Base-by-base conservation (phyloP, 2,797 vertebrate genomes). In the Enteromius radiatus region DNA sequence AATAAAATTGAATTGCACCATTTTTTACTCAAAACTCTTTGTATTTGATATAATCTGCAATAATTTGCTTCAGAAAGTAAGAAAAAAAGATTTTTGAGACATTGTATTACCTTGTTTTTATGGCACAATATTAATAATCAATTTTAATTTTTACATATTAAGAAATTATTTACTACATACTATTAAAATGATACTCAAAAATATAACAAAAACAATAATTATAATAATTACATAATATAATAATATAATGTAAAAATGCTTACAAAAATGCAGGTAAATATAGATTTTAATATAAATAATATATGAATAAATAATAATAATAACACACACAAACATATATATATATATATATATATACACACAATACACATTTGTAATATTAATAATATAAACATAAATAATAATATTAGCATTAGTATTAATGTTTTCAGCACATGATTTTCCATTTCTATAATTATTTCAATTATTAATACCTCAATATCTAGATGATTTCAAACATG, bases 1-100 rank as follows among this genome's bases (percentile, higher is more conserved):
- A 21, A 1, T 26, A 6, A 47, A 31, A 49, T 19, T 28, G 1
- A 1, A 9, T 15, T 28, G n/a, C 7, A 0, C 5, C 0, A 1
- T 21, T 45, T 43, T 69, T 17, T 19, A 61, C 26, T 17, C 10
- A 33, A 49, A 49, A 31, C 17, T 31, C 15, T 10, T 31, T 1
- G 1, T 23, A 1, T 41, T 23, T n/a, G 1, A 7, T 8, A 1
- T 68, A 45, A 69, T 45, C 14, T 1, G 14, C 41, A 45, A 5
- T 26, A 45, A 69, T 45, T 2, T 45, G 67, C 4, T 21, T 33
- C 17, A 1, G 1, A 65, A 65, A 36, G 63, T 0, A 10, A 64
- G 3, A 15, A 19, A 64, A 28, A 61, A 23, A 4, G 0, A 21
- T 4, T 56, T 56, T 23, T 56, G 9, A 56, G 3, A n/a, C n/a